Evolutionary conservation across 2,888 invertebrate species (phyloP), one percentile per base, ranked within the genome.

Genomic region (Philopedon plagiatum): DNA sequence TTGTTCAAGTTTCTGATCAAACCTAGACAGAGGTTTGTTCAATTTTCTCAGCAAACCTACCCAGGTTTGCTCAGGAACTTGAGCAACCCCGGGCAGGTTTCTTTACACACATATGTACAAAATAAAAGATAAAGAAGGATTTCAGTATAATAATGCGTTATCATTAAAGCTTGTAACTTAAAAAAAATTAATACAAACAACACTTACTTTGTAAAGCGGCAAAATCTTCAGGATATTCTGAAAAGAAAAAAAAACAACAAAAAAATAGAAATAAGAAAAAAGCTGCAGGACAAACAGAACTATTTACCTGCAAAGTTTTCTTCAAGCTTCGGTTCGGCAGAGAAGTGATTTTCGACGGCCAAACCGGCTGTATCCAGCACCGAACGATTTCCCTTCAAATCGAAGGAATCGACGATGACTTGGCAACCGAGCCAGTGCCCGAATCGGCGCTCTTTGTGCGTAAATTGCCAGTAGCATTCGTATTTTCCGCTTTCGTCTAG

Each of bases 381-480:
- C 5, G 78, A 79, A 19, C 73, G 64, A 37, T 77, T 71, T 9
- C 71, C 71, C 49, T 76, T 76, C 21, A 76, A 68, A 64, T 77
- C 75, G 57, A 79, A 79, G 0, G 77, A 73, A 66, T 85, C 85
- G 0, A 86, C 85, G 15, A 83, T 81, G 5, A 86, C 76, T 49
- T 83, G 81, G 69, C 84, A 85, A 13, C 84, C 83, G 9, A 87
- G 72, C 84, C 85, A 85, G 26, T 85, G 83, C 0, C 86, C 86
- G 74, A 86, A 86, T 51, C 86, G 82, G n/a, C 81, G 80, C 2
- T 83, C 83, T 34, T 81, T 79, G 71, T 86, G 84, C 72, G 84
- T 82, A 75, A 86, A 86, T 71, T 86, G 84, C 85, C 86, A 87
- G 76, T 86, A 86, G 62, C 84, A 85, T 76, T 86, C 86, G 73